Conservation (phyloP, 2,888 invertebrate species). For the Tenthredo scrophulariae region DNA sequence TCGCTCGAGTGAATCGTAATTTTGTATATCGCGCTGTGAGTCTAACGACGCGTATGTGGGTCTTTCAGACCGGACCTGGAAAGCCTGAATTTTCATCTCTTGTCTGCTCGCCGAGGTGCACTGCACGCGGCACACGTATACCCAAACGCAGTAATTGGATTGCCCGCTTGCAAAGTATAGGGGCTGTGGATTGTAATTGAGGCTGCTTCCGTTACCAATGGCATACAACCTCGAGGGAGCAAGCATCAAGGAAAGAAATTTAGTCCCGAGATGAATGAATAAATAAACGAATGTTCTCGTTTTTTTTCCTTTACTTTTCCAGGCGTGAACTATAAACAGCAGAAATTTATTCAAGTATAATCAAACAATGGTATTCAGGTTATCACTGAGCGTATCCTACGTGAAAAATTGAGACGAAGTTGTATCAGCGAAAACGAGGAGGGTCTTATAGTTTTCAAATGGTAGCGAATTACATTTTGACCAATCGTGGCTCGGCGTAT, state of each 20-base stretch:
- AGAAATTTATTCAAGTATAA: neutral
- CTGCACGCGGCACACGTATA: conserved; percentile 29
- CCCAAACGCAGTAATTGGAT: conserved; percentile 44
- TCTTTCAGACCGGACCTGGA: neutral
- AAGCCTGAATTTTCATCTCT: conserved; percentile 46
- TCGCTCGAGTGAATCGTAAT: conserved; percentile 7
- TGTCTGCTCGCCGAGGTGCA: conserved; percentile 37
- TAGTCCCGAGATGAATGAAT: neutral
- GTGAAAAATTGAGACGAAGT: neutral
- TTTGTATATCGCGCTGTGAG: neutral
- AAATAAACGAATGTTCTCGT: neutral
- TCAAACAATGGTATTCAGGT: neutral
- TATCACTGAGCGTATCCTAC: neutral
- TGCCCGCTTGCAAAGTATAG: conserved; percentile 36
- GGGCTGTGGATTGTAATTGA: conserved; percentile 35
- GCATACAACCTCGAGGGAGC: neutral
- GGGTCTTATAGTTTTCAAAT: neutral
- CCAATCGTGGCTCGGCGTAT: neutral
- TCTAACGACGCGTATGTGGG: conserved; percentile 14
- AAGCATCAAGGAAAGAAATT: neutral
- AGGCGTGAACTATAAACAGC: neutral
- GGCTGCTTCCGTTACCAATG: neutral
- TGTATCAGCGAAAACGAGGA: neutral
- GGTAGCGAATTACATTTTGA: neutral
- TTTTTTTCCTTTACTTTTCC: neutral